Conservation (phyloP, 2,888 invertebrate genomes). For the Brenthis hecate region DNA sequence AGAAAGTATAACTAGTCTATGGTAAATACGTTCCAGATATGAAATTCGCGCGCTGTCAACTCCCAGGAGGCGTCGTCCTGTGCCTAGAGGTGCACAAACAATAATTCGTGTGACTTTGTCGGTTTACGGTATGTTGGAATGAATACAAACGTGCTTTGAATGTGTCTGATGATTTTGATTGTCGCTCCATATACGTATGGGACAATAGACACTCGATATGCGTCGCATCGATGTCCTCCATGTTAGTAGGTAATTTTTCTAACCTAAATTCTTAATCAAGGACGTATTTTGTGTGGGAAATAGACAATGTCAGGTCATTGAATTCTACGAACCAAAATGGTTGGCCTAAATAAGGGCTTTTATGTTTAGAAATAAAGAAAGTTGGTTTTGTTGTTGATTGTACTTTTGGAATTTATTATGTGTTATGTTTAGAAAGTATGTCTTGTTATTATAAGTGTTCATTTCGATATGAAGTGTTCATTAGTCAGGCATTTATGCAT, state of each 20-base stretch:
- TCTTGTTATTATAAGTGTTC: slow-evolving; percentile 5
- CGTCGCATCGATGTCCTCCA: slow-evolving; percentile 56
- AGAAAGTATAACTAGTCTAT: slow-evolving; percentile 55
- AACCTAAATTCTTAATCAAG: slow-evolving; percentile 75
- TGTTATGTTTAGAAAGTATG: slow-evolving; percentile 17
- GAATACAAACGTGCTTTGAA: slow-evolving; percentile 77
- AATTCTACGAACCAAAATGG: slow-evolving; percentile 2
- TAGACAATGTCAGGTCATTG: neutral
- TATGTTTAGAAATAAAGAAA: slow-evolving; percentile 14
- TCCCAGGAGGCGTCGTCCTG: slow-evolving; percentile 60
- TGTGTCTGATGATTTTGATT: slow-evolving; percentile 63
- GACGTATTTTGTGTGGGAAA: slow-evolving; percentile 47
- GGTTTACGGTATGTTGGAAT: slow-evolving; percentile 79
- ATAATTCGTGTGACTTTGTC: slow-evolving; percentile 64
- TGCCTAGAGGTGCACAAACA: slow-evolving; percentile 60
- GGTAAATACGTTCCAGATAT: slow-evolving; percentile 44
- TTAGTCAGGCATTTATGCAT: too few species aligned
- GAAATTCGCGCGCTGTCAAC: slow-evolving; percentile 40
- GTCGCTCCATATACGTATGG: slow-evolving; percentile 57
- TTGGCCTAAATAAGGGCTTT: slow-evolving; percentile 11
- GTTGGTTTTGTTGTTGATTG: slow-evolving; percentile 7
- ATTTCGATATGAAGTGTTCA: neutral
- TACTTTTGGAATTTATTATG: slow-evolving; percentile 8
- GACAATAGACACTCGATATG: slow-evolving; percentile 73
- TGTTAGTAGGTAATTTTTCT: slow-evolving; percentile 69